phyloP scores from a whole-genome alignment of 2,888 invertebrate genomes.

The Anagyrus pseudococci region DNA sequence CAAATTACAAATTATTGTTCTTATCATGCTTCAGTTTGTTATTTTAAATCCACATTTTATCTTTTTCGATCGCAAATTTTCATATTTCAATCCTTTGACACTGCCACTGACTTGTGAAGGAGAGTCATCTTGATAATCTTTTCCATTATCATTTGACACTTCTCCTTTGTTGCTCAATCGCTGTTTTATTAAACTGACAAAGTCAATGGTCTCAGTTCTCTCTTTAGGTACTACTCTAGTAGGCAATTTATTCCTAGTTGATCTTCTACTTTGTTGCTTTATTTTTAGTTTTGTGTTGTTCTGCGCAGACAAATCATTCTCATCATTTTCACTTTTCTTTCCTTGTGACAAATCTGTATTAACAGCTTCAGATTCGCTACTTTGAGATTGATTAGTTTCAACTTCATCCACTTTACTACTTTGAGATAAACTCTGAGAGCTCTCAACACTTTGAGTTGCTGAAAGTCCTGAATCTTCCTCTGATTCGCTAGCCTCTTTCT shows the following conservation, averaged over 20 bases:
- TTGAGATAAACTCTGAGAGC: slow-evolving; percentile 14
- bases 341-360: slow-evolving; percentile 1
- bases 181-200: slow-evolving; percentile 49
- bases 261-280: slow-evolving; percentile 15
- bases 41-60: slow-evolving; percentile 18
- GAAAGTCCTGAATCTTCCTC: slow-evolving; percentile 34
- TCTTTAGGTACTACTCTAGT: not conserved
- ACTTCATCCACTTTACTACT: slow-evolving; percentile 9
- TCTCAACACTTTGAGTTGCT: slow-evolving; percentile 17
- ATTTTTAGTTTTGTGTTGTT: slow-evolving; percentile 8
- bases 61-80: slow-evolving; percentile 26
- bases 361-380: not conserved
- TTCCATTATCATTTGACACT: not conserved
- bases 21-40: not conserved
- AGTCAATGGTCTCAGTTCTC: slow-evolving; percentile 40
- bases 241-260: slow-evolving; percentile 4
- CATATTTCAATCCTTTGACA: slow-evolving; percentile 26
- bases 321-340: not conserved
- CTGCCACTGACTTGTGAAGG: not conserved
- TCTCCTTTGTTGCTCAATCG: slow-evolving; percentile 33
- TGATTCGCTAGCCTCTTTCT: slow-evolving; percentile 19
- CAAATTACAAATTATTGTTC: not conserved
- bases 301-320: not conserved
- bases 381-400: not conserved
- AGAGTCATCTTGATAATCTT: slow-evolving; percentile 2